phyloP scores from a whole-genome alignment of 1,140 invertebrate genomes.

The Lordiphosa stackelbergi region DNA sequence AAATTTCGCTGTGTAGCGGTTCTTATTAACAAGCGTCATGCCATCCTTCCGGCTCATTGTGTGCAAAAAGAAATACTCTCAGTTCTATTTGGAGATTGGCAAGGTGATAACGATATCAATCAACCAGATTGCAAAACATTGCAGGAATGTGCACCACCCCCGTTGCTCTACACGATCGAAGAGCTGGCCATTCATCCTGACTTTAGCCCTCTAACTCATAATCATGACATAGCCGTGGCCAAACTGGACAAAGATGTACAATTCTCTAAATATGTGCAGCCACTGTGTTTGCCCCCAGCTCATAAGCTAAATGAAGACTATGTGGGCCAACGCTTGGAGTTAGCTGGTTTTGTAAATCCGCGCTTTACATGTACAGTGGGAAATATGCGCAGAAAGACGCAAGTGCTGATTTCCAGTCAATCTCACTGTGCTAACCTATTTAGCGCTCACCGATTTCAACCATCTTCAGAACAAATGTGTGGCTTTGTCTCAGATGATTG shows the following conservation, averaged over 20 bases:
- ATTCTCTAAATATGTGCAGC: constrained; percentile 7
- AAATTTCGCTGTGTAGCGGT: constrained; percentile 2
- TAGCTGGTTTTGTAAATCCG: constrained; percentile 1
- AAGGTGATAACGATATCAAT: neutral
- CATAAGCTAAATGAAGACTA: constrained; percentile 1
- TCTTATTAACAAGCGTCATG: constrained; percentile 14
- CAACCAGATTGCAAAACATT: neutral
- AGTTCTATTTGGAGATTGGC: constrained; percentile 14
- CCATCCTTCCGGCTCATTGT: constrained; percentile 26
- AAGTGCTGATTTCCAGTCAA: constrained; percentile 7
- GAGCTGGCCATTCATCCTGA: constrained; percentile 26
- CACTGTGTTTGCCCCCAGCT: constrained; percentile 16
- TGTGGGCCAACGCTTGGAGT: constrained; percentile 13
- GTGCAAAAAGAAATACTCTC: neutral
- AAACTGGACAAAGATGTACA: constrained; percentile 8
- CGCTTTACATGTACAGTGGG: too few species aligned
- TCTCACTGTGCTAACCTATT: constrained; percentile 1
- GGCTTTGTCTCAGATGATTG: neutral
- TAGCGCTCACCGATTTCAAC: neutral
- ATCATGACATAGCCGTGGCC: constrained; percentile 21
- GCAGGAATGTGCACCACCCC: constrained; percentile 4
- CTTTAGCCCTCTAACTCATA: neutral
- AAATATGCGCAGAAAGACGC: constrained; percentile 8
- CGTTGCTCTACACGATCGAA: constrained; percentile 6
- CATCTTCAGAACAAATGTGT: constrained; percentile 13